Evolutionary conservation across 30 jellyfish, hydroid and myxozoan species (phyloP), one percentile per base, ranked within the genome.

Genomic region (Pelagia noctiluca): DNA sequence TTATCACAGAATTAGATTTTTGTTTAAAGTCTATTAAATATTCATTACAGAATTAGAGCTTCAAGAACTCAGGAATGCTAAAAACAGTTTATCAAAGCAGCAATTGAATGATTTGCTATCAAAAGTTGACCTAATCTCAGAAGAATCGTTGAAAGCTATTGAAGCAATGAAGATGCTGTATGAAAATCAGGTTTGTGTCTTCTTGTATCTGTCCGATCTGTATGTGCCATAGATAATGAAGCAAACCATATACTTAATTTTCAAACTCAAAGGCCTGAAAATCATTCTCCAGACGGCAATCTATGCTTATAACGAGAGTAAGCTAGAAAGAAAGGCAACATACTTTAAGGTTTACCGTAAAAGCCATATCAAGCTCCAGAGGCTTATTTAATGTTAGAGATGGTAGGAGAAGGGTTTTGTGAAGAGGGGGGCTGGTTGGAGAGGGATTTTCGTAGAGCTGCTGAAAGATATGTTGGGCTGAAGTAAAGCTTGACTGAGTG

Each of bases 161-260:
- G 31, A 69, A n/a, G 50, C 91, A n/a, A 13, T 81, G 54, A 67
- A 25, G 54, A 32, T 35, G 0, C 13, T 36, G 11, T 76, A 65
- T 35, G 83, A 31, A 3, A 49, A 12, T 13, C 84, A 81, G 84
- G 91, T 68, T 24, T 35, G 87, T 1, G 47, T 37, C 8, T 35
- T 35, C 1, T 25, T 16, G 28, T 2, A 0, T 35, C 0, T 10
- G 24, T 50, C 24, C 21, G 18, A 29, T 38, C 12, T 35, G 19
- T 21, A 1, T 10, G 19, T 50, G 52, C 23, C 19, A 23, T 18
- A n/a, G 19, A n/a, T 34, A 10, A 25, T 0, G 18, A 3, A 62
- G 31, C 31, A 35, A 29, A 67, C 16, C 31, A 11, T 35, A 62
- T 1, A n/a, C 30, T 30, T 19, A 33, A 1, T 8, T 18, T 30